phyloP scores from a whole-genome alignment of 2,888 invertebrate species.

The Erannis defoliaria region DNA sequence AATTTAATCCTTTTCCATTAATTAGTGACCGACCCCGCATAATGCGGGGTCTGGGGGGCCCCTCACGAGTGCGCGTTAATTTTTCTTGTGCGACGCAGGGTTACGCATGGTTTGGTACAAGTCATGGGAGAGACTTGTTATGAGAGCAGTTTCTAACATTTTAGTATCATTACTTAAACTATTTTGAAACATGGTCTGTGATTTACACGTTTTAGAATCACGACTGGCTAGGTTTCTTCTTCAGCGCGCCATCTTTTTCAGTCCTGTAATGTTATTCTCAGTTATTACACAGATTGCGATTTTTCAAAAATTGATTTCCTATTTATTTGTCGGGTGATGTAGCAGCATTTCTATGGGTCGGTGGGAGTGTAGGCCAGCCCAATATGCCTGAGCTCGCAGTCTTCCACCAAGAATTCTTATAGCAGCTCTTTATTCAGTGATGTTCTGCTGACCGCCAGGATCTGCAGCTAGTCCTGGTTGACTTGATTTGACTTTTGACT shows the following conservation, averaged over 20 bases:
- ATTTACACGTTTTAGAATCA: no score
- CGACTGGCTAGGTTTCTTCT: no score
- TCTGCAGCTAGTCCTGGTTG: no score
- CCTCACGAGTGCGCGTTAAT: conserved; percentile 73
- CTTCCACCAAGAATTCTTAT: conserved; percentile 72
- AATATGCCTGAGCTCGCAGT: conserved; percentile 73
- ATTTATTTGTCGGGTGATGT: not conserved
- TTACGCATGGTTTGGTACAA: conserved; percentile 52
- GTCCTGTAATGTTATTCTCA: no score
- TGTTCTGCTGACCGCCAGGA: conserved; percentile 75
- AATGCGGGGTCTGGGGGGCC: conserved; percentile 72
- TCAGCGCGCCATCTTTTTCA: no score
- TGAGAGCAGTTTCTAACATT: not conserved
- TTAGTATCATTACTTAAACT: not conserved
- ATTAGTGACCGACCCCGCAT: conserved; percentile 80
- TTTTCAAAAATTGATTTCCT: no score
- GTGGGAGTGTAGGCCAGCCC: conserved; percentile 74
- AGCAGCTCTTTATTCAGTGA: conserved; percentile 74
- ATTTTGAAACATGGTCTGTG: no score
- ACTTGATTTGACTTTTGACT: no score
- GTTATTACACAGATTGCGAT: no score
- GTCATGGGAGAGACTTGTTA: conserved; percentile 32
- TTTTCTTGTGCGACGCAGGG: conserved; percentile 77
- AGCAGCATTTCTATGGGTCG: conserved; percentile 56
- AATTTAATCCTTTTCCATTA: conserved; percentile 87